These are phyloP conservation scores for Panzeria rudis DNA, from an alignment of 2,888 invertebrate genomes.

Conservation along the genomic window DNA sequence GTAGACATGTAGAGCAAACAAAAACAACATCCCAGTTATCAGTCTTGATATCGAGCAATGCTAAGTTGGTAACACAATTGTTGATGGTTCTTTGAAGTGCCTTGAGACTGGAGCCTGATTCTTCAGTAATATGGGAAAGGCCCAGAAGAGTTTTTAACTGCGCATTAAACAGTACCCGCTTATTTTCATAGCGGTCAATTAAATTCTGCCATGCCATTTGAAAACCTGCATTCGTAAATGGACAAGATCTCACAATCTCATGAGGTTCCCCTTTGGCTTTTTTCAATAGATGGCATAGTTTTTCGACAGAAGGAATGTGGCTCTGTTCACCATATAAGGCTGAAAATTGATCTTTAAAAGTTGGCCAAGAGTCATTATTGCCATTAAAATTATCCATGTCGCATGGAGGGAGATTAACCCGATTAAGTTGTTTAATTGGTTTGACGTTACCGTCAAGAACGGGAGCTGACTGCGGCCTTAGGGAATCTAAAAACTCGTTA, in stretches of 20 bases:
- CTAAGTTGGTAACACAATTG: too few species aligned
- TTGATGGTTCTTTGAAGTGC: background rate
- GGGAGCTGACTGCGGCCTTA: too few species aligned
- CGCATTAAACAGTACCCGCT: background rate
- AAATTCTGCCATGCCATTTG: constrained; percentile 20
- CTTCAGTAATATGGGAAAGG: background rate
- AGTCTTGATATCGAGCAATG: background rate
- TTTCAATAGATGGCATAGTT: too few species aligned
- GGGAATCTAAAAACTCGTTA: too few species aligned
- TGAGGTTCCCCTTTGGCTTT: background rate
- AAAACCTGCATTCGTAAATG: constrained; percentile 6
- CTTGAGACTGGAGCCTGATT: background rate
- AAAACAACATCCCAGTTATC: constrained; percentile 11
- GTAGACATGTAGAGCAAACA: constrained; percentile 3
- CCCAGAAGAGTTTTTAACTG: background rate
- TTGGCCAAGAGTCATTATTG: too few species aligned
- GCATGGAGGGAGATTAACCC: too few species aligned
- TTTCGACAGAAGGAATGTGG: too few species aligned
- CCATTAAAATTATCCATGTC: too few species aligned
- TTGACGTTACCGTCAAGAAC: too few species aligned
- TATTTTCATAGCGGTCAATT: background rate
- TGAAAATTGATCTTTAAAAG: too few species aligned
- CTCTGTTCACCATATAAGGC: too few species aligned
- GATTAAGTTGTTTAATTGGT: too few species aligned
- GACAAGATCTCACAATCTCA: background rate